Base-by-base conservation (phyloP, 2,797 vertebrate species). In the Semotilus atromaculatus region DNA sequence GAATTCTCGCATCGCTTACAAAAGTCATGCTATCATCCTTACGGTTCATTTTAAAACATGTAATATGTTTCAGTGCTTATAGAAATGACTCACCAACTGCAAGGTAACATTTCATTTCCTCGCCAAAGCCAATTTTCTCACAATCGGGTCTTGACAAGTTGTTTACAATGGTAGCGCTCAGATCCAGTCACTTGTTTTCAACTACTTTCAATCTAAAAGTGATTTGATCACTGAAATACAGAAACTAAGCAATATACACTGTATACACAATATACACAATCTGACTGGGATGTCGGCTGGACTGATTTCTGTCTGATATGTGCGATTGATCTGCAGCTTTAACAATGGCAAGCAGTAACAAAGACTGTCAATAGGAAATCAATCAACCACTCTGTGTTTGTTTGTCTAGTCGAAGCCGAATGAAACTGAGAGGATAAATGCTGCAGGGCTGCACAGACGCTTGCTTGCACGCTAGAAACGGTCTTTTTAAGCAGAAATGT, bases 331-430 rank as follows among this genome's bases (percentile, higher is more conserved):
- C 34, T 80, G 58, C 48, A 16, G 26, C 60, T 55, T 36, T 55
- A 86, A 78, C 68, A 83, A 78, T 73, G 67, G 51, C 70, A 75
- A 62, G 38, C 34, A 29, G 45, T 58, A 16, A 83, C 31, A 80
- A 58, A 34, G 58, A 31, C 76, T 36, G 23, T 40, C 26, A 53
- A 67, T 73, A 36, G 34, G 67, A 80, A 83, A 86, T 80, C 68
- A 80, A 74, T 80, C 31, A 73, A 45, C 16, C n/a, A 26, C 31
- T 64, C 31, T 71, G 62, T 64, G 9, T 53, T 40, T 66, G 67
- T 55, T 40, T 71, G n/a, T 82, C 66, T 71, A 43, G 9, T 55
- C 2, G 3, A 62, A 72, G 38, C 29, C 4, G 2, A 10, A 48
- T 2, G 1, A n/a, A 16, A 80, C 26, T 8, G 60, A 48, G 26